phyloP scores from a whole-genome alignment of 2,888 invertebrate genomes.

The Anaspis maculata region DNA sequence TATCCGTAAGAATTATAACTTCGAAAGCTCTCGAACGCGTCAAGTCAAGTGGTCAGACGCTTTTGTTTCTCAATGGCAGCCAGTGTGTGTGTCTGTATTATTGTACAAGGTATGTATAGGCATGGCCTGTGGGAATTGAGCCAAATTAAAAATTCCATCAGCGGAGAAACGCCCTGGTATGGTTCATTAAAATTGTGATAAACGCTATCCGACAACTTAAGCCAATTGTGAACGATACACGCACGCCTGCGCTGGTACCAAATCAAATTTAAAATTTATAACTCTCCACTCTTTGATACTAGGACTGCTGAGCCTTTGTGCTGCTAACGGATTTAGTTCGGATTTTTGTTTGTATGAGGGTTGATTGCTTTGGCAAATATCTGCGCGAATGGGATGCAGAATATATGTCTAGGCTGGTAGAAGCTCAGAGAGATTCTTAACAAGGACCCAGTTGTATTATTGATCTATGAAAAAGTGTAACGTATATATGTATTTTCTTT shows the following conservation, averaged over 20 bases:
- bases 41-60: conserved; percentile 7
- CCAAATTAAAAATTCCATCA: conserved; percentile 14
- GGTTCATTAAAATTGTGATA: conserved; percentile 33
- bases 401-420: too few relatives aligned
- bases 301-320: conserved; percentile 35
- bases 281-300: conserved; percentile 37
- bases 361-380: conserved; percentile 40
- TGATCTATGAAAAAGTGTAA: too few relatives aligned
- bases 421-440: too few relatives aligned
- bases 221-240: conserved; percentile 38
- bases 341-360: conserved; percentile 37
- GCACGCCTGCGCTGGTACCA: conserved; percentile 29
- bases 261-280: conserved; percentile 44
- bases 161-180: conserved; percentile 6
- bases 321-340: conserved; percentile 33
- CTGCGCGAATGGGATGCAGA: conserved; percentile 7
- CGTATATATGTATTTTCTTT: too few relatives aligned
- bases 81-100: too few relatives aligned
- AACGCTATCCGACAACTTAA: conserved; percentile 36
- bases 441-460: too few relatives aligned
- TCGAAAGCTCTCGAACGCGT: too few relatives aligned
- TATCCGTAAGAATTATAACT: too few relatives aligned
- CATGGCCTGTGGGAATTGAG: conserved; percentile 5
- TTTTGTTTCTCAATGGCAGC: conserved; percentile 1
- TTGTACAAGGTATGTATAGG: neutral